A percentile compares a stretch with the other conserved stretches of the same genome.
These are phyloP conservation scores for Lutraria rhynchaena DNA, from an alignment of 1,140 invertebrate species.

Conservation along the genomic window DNA sequence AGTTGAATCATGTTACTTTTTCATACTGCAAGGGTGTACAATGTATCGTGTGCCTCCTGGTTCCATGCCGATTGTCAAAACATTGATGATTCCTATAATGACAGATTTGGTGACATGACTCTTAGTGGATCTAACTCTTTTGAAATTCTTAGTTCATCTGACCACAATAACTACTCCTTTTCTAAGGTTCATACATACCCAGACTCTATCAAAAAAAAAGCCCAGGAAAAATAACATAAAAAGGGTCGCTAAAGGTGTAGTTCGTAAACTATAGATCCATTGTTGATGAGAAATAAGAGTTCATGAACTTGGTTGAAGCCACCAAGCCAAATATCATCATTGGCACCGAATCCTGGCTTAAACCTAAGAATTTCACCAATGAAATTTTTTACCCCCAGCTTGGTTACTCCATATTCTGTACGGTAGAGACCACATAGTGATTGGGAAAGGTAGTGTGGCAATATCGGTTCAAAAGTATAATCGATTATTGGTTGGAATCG, in stretches of 20 bases:
- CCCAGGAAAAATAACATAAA: slow-evolving; percentile 11
- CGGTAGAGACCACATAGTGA: too few species aligned
- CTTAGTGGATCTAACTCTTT: neutral
- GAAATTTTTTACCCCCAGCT: slow-evolving; percentile 21
- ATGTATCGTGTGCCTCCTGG: too few species aligned
- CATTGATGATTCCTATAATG: too few species aligned
- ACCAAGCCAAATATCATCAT: slow-evolving; percentile 25
- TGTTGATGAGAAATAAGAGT: slow-evolving; percentile 9
- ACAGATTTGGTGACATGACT: too few species aligned
- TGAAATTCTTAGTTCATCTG: neutral
- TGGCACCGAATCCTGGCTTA: slow-evolving; percentile 27
- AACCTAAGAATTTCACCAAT: slow-evolving; percentile 38
- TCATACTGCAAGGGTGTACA: too few species aligned
- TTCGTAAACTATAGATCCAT: slow-evolving; percentile 17
- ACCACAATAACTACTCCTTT: neutral
- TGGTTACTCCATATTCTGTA: slow-evolving; percentile 15
- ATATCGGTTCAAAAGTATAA: too few species aligned
- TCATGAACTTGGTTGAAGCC: neutral
- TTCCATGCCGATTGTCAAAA: too few species aligned
- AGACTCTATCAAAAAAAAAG: neutral
- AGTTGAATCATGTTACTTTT: too few species aligned
- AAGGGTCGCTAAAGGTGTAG: neutral
- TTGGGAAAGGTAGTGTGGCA: too few species aligned
- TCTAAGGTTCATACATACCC: neutral
- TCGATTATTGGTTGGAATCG: too few species aligned